Percentiles rank a stretch among this genome's conserved stretches.
Evolutionary conservation across 2,888 invertebrate genomes (phyloP).

Genomic region (Aphidius colemani): DNA sequence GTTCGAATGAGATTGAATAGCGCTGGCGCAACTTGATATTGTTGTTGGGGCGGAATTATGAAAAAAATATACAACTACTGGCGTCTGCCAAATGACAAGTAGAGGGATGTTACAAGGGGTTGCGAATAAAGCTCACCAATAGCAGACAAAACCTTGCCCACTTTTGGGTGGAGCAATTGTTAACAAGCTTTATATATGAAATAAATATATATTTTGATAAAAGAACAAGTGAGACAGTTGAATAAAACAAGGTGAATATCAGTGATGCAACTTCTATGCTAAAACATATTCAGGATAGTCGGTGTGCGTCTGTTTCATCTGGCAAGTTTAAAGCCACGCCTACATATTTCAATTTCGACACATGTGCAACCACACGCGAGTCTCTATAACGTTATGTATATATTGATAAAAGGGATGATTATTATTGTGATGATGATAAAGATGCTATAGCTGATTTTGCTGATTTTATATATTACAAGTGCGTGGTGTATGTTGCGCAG

Average conservation of each 20-base stretch:
- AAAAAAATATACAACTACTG: conserved; percentile 25
- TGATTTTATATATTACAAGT: conserved; percentile 22
- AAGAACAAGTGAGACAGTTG: background rate
- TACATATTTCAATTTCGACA: conserved; percentile 61
- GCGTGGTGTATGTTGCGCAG: conserved; percentile 29
- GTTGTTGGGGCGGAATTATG: conserved; percentile 34
- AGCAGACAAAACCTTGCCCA: conserved; percentile 43
- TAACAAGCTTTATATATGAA: background rate
- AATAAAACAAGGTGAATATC: background rate
- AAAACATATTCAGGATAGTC: conserved; percentile 57
- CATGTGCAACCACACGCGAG: conserved; percentile 49
- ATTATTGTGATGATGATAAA: background rate
- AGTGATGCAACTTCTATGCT: conserved; percentile 19
- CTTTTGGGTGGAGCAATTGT: conserved; percentile 54
- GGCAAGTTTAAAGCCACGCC: conserved; percentile 55
- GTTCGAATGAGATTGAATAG: conserved; percentile 53
- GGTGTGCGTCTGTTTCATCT: conserved; percentile 54
- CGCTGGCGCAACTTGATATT: conserved; percentile 53
- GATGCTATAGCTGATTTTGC: conserved; percentile 7
- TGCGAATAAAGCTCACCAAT: conserved; percentile 49
- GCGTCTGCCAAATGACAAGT: conserved; percentile 48
- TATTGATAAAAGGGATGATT: background rate
- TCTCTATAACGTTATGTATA: conserved; percentile 30
- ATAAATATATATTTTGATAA: too few relatives aligned
- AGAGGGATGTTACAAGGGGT: conserved; percentile 52